Conservation (phyloP, 30 jellyfish, hydroid and myxozoan species). For the Aurelia coerulea region DNA sequence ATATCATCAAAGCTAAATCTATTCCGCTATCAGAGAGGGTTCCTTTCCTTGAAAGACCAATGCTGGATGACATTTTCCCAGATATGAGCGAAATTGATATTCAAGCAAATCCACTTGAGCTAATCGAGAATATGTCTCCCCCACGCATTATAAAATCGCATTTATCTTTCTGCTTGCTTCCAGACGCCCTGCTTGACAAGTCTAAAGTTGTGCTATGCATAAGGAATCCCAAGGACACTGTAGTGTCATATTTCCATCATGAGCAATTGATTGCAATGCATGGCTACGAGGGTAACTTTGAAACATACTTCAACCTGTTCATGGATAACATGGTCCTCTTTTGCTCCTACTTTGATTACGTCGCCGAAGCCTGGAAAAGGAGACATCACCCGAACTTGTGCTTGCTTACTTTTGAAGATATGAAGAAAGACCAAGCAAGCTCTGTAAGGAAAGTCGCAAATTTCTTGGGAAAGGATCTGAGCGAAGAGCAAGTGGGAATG, state of each 20-base stretch:
- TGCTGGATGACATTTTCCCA: not conserved
- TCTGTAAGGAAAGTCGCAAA: slow-evolving; percentile 27
- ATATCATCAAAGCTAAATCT: not conserved
- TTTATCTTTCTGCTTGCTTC: slow-evolving; percentile 44
- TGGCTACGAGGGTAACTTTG: slow-evolving; percentile 30
- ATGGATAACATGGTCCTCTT: slow-evolving; percentile 17
- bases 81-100: not conserved
- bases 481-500: slow-evolving; percentile 24
- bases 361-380: slow-evolving; percentile 40
- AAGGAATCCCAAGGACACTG: slow-evolving; percentile 59
- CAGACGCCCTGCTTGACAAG: slow-evolving; percentile 35
- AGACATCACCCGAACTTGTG: slow-evolving; percentile 43
- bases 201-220: slow-evolving; percentile 45
- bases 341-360: slow-evolving; percentile 27
- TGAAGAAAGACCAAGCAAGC: slow-evolving; percentile 33
- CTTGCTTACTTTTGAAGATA: slow-evolving; percentile 26
- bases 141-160: slow-evolving; percentile 44
- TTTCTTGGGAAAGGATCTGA: slow-evolving; percentile 25
- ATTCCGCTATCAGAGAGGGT: not conserved
- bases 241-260: slow-evolving; percentile 31
- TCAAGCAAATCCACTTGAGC: too few species aligned
- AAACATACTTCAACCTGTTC: slow-evolving; percentile 3
- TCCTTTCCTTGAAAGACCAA: slow-evolving; percentile 18
- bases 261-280: slow-evolving; percentile 13
- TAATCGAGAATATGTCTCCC: slow-evolving; percentile 18